Conservation (phyloP, 2,113 vertebrate genomes). For the pig (Sus scrofa) region DNA sequence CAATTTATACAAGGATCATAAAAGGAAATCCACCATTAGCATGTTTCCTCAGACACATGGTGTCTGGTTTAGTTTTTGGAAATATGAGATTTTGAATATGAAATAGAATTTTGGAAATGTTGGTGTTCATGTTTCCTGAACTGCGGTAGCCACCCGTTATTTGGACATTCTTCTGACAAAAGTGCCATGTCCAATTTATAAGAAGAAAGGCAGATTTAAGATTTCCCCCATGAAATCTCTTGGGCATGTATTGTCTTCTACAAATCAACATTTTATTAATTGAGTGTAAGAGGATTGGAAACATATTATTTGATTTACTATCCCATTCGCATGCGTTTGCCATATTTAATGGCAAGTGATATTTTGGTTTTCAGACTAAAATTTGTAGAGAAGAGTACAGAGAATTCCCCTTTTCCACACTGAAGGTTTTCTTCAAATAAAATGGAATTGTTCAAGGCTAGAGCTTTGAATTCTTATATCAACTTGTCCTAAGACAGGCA, state of each 20-base stretch:
- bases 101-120: slow-evolving; percentile 26
- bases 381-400: not conserved
- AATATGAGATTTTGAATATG: not conserved
- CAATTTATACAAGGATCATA: slow-evolving; percentile 29
- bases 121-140: not conserved
- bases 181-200: not conserved
- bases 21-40: slow-evolving; percentile 33
- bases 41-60: slow-evolving; percentile 7
- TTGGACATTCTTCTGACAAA: slow-evolving; percentile 26
- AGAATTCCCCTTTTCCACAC: not conserved
- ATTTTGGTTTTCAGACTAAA: not conserved
- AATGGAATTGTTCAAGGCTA: not conserved
- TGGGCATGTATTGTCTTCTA: slow-evolving; percentile 38
- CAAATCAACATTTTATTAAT: slow-evolving; percentile 58
- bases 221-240: not conserved
- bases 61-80: slow-evolving; percentile 53
- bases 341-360: slow-evolving; percentile 13
- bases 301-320: slow-evolving; percentile 37
- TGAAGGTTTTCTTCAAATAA: slow-evolving; percentile 12
- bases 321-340: not conserved
- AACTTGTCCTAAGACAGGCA: not conserved
- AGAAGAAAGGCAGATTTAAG: slow-evolving; percentile 38
- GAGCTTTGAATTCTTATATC: slow-evolving; percentile 10
- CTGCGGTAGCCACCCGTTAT: not conserved
- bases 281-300: slow-evolving; percentile 23